phyloP scores from a whole-genome alignment of 2,113 vertebrate species.

The Poicephalus meyeri region DNA sequence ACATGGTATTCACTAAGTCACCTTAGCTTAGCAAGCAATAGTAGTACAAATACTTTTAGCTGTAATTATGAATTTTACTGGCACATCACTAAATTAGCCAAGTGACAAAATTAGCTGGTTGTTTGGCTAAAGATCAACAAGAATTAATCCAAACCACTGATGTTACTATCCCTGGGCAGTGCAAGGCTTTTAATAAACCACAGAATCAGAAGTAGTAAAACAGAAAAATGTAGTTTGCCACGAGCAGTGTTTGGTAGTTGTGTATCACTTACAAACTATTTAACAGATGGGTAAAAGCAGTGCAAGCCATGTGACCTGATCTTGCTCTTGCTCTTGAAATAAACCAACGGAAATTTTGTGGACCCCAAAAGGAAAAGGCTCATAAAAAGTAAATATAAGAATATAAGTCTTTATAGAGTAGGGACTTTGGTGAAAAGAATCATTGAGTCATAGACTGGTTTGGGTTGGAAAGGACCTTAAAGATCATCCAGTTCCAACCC shows the following conservation, averaged over 20 bases:
- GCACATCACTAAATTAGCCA: slow-evolving; percentile 56
- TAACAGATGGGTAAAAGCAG: slow-evolving; percentile 2
- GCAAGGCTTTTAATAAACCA: slow-evolving; percentile 51
- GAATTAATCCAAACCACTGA: slow-evolving; percentile 43
- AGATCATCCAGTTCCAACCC: not conserved
- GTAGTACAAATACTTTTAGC: slow-evolving; percentile 23
- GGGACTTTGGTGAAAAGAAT: not conserved
- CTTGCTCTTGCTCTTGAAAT: not conserved
- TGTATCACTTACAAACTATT: not conserved
- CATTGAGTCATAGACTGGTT: not conserved
- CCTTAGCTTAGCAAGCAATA: slow-evolving; percentile 27
- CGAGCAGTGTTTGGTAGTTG: not conserved
- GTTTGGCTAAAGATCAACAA: slow-evolving; percentile 45
- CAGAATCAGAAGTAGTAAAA: not conserved
- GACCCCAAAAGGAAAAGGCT: not conserved
- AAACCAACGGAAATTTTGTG: not conserved
- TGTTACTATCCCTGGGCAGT: slow-evolving; percentile 15
- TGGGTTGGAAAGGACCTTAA: not conserved
- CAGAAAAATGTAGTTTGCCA: not conserved
- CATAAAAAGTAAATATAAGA: not conserved
- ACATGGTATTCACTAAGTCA: not conserved
- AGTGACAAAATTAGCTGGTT: slow-evolving; percentile 57
- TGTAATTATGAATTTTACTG: slow-evolving; percentile 58
- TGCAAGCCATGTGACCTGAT: not conserved
- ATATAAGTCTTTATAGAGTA: not conserved